Evolutionary conservation across 2,797 vertebrate genomes (phyloP), one percentile per base, ranked within the genome.

Genomic region (Lagodon rhomboides): DNA sequence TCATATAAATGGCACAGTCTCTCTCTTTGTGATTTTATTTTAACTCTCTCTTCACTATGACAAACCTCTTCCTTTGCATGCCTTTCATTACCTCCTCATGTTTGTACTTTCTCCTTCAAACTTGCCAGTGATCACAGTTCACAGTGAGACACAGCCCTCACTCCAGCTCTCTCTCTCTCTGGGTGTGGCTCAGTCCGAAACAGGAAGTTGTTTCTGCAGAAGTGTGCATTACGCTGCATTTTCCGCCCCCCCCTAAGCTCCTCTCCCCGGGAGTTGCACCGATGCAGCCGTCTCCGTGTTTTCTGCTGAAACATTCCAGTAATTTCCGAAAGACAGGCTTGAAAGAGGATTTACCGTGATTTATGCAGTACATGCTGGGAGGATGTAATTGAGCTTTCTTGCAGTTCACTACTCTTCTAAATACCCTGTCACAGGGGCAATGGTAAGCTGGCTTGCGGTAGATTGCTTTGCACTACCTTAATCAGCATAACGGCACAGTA

Each of bases 371-470:
- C 88, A 85, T 90, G 90, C 88, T 85, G 91, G 86, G 85, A 91
- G 84, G 90, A 91, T 92, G 90, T 94, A 93, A 94, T 94, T 94
- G 93, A 94, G 92, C 92, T 91, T 94, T 90, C 89, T 93, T 91
- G 89, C 89, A 89, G 90, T 93, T 93, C 85, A 87, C 87, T 86
- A 87, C 89, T 93, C 89, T 90, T 91, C 92, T 93, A 92, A 94
- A 94, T 93, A 93, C 92, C 90, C 91, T 91, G 94, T 94, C 92
- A 92, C 86, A 87, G 87, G 91, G 89, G 87, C 90, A 91, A 84
- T 88, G 91, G 90, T 93, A 91, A 93, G 88, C 91, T 89, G 90
- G 87, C 86, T 92, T 82, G 83, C 73, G 25, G 90, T 89, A 90
- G 86, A 94, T 93, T 91, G 84, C 87, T 89, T 90, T 86, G 85